phyloP scores from a whole-genome alignment of 2,888 invertebrate species.

The Ennomos quercinarius region DNA sequence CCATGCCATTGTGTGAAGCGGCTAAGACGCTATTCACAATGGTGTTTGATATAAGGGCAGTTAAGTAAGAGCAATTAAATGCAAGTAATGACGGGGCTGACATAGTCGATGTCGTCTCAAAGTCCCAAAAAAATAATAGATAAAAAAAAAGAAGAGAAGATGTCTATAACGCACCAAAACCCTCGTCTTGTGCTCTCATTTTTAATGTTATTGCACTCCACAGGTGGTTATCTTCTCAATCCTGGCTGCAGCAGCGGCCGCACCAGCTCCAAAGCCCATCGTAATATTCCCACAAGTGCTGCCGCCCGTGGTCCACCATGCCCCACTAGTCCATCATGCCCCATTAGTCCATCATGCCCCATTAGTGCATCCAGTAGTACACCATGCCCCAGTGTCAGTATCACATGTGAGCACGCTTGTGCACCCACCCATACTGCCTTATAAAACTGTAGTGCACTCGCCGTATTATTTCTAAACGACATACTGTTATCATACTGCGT shows the following conservation, averaged over 20 bases:
- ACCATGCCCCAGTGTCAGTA: conserved; percentile 49
- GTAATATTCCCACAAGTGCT: conserved; percentile 54
- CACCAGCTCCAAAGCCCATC: conserved; percentile 61
- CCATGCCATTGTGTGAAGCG: too few species aligned
- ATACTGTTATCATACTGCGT: not conserved
- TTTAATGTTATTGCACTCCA: conserved; percentile 4
- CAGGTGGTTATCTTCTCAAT: conserved; percentile 55
- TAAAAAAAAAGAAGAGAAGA: too few species aligned
- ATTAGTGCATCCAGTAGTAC: conserved; percentile 48
- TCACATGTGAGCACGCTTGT: conserved; percentile 24
- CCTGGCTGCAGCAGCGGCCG: conserved; percentile 53
- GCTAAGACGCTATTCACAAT: too few species aligned
- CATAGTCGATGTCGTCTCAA: too few species aligned
- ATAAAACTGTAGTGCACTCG: conserved; percentile 10
- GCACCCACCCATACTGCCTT: conserved; percentile 32
- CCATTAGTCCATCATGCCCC: conserved; percentile 54
- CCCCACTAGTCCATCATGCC: conserved; percentile 54
- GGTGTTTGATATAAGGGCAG: too few species aligned
- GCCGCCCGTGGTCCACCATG: conserved; percentile 50
- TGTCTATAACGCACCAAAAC: too few species aligned
- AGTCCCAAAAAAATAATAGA: too few species aligned
- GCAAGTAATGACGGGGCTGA: too few species aligned
- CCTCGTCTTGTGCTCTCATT: too few species aligned
- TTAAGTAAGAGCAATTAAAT: too few species aligned
- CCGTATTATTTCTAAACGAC: conserved; percentile 16